Base-by-base conservation (phyloP, 2,888 invertebrate species). In the Monopis laevigella region DNA sequence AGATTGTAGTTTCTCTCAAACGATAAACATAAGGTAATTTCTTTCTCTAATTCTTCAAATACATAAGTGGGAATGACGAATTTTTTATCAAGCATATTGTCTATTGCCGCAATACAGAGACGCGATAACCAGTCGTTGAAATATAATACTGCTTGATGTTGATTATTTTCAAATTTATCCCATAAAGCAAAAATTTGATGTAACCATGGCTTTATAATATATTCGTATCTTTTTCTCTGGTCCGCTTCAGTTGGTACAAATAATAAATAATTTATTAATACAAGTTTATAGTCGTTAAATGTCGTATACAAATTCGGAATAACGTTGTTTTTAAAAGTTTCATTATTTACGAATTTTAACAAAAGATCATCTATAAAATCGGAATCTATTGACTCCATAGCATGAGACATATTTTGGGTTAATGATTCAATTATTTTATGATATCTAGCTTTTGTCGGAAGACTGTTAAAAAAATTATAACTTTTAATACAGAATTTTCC, bases 191-290 rank as follows among this genome's bases (percentile, higher is more conserved):
- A 48, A n/a, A 53, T 54, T 11, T 53, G 52, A 34, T 54, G 50
- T 40, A 68, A 45, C n/a, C 68, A 29, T 3, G 68, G 66, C 8
- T 48, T 43, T 11, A 71, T 46, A 7, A 65, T 26, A 16, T 54
- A 46, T 28, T 63, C 49, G 44, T 60, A 70, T 46, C 56, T 62
- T 42, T 58, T 43, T 8, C 42, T 50, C 54, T 70, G 65, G 8
- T 47, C 46, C 28, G 55, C 49, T 48, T 59, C 62, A 46, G 57
- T 49, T 43, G 52, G 51, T 14, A 57, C 45, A 41, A 51, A 56
- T 27, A 69, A 43, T 30, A 69, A 43, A 50, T 59, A 69, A 5
- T 62, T 52, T 11, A 62, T 54, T 27, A 69, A 45, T 3, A 67
- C 50, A n/a, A n/a, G n/a, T n/a, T n/a, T n/a, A n/a, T n/a, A n/a